A percentile compares a stretch with the other conserved stretches of the same genome.
phyloP scores from a whole-genome alignment of 2,797 vertebrate species.

The Champsocephalus esox region DNA sequence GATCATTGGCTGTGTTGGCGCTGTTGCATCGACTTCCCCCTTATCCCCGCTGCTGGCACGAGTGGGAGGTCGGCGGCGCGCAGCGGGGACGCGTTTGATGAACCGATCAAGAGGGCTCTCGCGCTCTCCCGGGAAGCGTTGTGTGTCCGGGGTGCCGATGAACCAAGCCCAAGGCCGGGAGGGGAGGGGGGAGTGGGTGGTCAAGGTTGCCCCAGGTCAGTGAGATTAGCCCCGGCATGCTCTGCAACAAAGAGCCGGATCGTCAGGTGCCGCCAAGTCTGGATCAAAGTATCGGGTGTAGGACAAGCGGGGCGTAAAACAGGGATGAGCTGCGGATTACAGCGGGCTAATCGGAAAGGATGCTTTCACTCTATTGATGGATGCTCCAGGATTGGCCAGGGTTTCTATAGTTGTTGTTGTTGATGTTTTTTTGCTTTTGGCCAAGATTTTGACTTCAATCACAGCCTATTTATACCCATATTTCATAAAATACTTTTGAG shows the following conservation, averaged over 20 bases:
- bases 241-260: conserved; percentile 77
- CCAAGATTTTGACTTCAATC: conserved; percentile 14
- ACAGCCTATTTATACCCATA: neutral
- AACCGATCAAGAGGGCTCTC: conserved; percentile 78
- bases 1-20: conserved; percentile 71
- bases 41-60: conserved; percentile 63
- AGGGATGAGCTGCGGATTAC: conserved; percentile 82
- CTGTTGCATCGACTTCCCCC: conserved; percentile 71
- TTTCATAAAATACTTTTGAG: neutral
- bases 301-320: conserved; percentile 82
- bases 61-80: conserved; percentile 68
- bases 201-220: conserved; percentile 87
- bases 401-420: neutral
- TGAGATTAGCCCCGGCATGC: conserved; percentile 79
- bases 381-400: conserved; percentile 22
- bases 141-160: conserved; percentile 78
- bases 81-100: conserved; percentile 78
- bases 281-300: conserved; percentile 86
- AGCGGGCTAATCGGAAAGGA: conserved; percentile 81
- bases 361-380: conserved; percentile 71
- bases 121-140: conserved; percentile 77
- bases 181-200: conserved; percentile 73
- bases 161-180: conserved; percentile 75
- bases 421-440: neutral
- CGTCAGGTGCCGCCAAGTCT: conserved; percentile 74